Percentiles rank a stretch among this genome's conserved stretches.
Evolutionary conservation across 1,140 invertebrate genomes (phyloP).

Genomic region (Muscidifurax raptorellus): DNA sequence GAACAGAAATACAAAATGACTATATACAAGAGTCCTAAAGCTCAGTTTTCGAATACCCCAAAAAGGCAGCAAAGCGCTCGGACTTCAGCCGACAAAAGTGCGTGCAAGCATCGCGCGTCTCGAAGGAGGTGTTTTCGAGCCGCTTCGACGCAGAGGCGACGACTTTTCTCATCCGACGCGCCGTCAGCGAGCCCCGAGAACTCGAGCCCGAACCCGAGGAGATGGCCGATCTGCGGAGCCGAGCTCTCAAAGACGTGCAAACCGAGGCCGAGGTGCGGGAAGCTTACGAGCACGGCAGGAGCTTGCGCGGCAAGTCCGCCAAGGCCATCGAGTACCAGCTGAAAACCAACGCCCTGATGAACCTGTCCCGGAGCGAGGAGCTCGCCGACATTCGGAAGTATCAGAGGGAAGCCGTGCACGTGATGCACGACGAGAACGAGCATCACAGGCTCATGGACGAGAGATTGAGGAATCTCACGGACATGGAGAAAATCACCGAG

Average conservation of each 20-base stretch:
- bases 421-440: constrained; percentile 65
- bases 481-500: constrained; percentile 76
- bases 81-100: constrained; percentile 82
- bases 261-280: constrained; percentile 67
- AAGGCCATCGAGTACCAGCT: constrained; percentile 82
- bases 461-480: constrained; percentile 66
- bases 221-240: constrained; percentile 70
- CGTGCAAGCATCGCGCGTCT: constrained; percentile 80
- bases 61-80: constrained; percentile 76
- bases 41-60: background rate
- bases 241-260: constrained; percentile 73
- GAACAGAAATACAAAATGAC: background rate
- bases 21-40: background rate
- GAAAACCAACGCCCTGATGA: constrained; percentile 73
- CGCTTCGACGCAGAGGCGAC: constrained; percentile 75
- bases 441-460: constrained; percentile 73
- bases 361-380: constrained; percentile 69
- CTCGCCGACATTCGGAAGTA: constrained; percentile 69
- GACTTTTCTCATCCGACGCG: constrained; percentile 57
- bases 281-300: constrained; percentile 74
- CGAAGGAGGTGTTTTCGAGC: constrained; percentile 79
- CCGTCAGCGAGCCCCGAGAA: constrained; percentile 67
- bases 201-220: constrained; percentile 72
- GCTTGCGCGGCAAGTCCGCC: constrained; percentile 83
- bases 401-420: constrained; percentile 66